phyloP scores from a whole-genome alignment of 2,113 vertebrate genomes.

The Ailurus styani region DNA sequence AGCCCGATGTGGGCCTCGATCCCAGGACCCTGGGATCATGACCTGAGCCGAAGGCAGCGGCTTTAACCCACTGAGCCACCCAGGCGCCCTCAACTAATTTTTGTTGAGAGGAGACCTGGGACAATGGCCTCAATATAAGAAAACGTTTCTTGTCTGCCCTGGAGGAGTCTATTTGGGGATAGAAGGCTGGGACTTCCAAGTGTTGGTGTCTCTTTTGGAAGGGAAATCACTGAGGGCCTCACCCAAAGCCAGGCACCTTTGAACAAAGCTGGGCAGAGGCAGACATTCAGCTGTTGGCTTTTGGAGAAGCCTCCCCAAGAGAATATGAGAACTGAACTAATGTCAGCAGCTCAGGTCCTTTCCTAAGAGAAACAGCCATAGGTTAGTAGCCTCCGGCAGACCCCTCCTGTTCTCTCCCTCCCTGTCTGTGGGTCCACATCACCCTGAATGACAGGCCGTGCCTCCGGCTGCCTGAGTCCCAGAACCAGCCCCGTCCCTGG shows the following conservation, averaged over 20 bases:
- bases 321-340: background rate
- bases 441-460: background rate
- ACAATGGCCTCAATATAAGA: background rate
- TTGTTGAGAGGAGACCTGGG: background rate
- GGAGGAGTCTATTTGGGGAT: background rate
- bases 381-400: background rate
- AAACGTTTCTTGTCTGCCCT: background rate
- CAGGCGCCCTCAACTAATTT: background rate
- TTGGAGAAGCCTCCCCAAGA: background rate
- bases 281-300: background rate
- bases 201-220: background rate
- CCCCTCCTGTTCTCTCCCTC: fast-evolving
- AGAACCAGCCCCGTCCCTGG: background rate
- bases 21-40: no score
- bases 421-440: background rate
- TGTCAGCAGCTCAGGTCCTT: background rate
- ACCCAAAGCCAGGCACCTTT: background rate
- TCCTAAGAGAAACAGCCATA: background rate
- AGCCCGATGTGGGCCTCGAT: no score
- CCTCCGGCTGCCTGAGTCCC: background rate
- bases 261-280: background rate
- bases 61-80: no score
- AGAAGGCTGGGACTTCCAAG: background rate
- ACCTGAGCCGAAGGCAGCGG: no score
- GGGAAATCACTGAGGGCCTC: background rate